Percentiles rank a stretch among this genome's conserved stretches.
Evolutionary conservation across 2,797 vertebrate genomes (phyloP).

Genomic region (Amazona ochrocephala): DNA sequence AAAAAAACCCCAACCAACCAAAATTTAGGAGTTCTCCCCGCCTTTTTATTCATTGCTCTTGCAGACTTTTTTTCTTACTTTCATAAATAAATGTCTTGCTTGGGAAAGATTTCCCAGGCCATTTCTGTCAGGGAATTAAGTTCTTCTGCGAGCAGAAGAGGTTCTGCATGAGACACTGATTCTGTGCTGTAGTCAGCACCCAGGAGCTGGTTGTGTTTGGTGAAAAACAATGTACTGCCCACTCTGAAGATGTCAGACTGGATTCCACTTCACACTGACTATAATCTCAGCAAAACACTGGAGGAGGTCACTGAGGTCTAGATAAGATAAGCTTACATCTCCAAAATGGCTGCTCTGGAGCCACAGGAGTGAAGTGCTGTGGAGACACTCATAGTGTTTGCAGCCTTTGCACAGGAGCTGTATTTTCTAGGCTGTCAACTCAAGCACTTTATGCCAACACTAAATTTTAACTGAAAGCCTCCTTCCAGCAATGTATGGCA

Average conservation of each 20-base stretch:
- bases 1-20: neutral
- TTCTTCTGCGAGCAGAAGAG: neutral
- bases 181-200: neutral
- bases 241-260: neutral
- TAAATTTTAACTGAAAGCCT: neutral
- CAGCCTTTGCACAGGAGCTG: neutral
- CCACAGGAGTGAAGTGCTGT: neutral
- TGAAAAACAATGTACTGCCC: neutral
- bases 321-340: neutral
- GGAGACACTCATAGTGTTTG: fast-evolving
- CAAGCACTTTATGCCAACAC: neutral
- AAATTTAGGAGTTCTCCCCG: neutral
- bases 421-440: neutral
- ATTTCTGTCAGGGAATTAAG: fast-evolving
- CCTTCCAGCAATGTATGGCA: neutral
- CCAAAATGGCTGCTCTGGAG: neutral
- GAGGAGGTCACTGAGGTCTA: neutral
- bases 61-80: neutral
- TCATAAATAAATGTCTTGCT: neutral
- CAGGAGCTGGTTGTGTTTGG: neutral
- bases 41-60: neutral
- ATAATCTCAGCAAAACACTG: neutral
- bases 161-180: neutral
- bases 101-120: neutral
- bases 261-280: neutral